A percentile compares a stretch with the other conserved stretches of the same genome.
These are phyloP conservation scores for Candidula unifasciata DNA, from an alignment of 2,888 invertebrate species.

Conservation along the genomic window DNA sequence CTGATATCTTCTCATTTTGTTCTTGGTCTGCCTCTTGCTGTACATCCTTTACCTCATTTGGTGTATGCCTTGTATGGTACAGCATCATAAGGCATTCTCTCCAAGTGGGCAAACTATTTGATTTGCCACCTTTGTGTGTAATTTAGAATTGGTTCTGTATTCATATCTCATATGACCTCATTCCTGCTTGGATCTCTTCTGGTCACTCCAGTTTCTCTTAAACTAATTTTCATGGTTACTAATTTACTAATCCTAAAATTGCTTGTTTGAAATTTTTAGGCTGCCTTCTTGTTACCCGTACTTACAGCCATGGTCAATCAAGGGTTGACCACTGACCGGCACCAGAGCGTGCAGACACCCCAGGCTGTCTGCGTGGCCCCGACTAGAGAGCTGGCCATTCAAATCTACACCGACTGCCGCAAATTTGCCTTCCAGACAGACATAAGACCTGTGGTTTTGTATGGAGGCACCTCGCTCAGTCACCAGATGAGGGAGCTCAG, in stretches of 20 bases:
- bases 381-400: conserved; percentile 92
- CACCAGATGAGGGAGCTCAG: conserved; percentile 83
- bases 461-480: conserved; percentile 89
- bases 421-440: conserved; percentile 86
- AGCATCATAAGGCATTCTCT: no score
- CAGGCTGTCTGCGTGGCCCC: conserved; percentile 92
- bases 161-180: no score
- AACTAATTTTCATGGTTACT: background rate
- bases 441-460: conserved; percentile 85
- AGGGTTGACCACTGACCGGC: conserved; percentile 65
- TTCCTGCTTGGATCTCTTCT: no score
- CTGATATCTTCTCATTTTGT: no score
- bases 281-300: conserved; percentile 94
- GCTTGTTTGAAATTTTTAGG: conserved; percentile 80
- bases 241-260: no score
- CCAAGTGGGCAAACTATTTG: no score
- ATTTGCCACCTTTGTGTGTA: no score
- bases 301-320: conserved; percentile 81
- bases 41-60: no score
- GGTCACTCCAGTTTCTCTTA: no score
- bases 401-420: conserved; percentile 87
- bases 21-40: no score
- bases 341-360: conserved; percentile 82
- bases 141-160: no score
- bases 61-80: no score